phyloP scores from a whole-genome alignment of 2,113 vertebrate species.

The Cercocebus atys region DNA sequence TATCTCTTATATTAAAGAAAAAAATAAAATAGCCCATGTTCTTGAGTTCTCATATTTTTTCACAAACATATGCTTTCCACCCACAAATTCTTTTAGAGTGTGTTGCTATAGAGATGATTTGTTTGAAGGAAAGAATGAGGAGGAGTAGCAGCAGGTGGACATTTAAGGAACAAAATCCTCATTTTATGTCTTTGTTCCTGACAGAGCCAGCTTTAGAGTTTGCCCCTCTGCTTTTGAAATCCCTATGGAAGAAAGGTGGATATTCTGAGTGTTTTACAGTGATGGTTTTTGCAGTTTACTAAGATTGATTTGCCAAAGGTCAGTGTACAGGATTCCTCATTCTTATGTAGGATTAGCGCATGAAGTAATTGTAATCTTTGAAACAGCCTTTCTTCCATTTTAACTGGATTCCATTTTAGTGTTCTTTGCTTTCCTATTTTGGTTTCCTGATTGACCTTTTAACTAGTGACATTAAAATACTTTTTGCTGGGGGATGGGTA shows the following conservation, averaged over 20 bases:
- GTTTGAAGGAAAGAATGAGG: slow-evolving; percentile 75
- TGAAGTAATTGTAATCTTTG: slow-evolving; percentile 38
- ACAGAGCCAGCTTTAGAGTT: slow-evolving; percentile 52
- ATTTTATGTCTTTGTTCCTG: slow-evolving; percentile 62
- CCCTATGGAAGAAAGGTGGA: slow-evolving; percentile 21
- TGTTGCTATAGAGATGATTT: slow-evolving; percentile 80
- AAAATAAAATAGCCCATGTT: slow-evolving; percentile 59
- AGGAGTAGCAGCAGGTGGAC: slow-evolving; percentile 76
- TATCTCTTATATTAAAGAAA: slow-evolving; percentile 44
- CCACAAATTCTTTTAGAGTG: slow-evolving; percentile 65
- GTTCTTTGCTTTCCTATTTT: background rate
- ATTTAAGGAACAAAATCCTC: slow-evolving; percentile 64
- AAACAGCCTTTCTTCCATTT: slow-evolving; percentile 22
- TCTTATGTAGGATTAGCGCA: background rate
- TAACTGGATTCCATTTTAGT: slow-evolving; percentile 27
- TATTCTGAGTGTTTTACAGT: slow-evolving; percentile 15
- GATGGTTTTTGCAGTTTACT: slow-evolving; percentile 24
- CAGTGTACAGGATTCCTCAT: slow-evolving; percentile 8
- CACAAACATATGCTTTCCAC: slow-evolving; percentile 66
- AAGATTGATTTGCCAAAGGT: slow-evolving; percentile 34
- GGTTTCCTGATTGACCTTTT: slow-evolving; percentile 31
- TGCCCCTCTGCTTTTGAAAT: background rate
- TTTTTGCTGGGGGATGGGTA: background rate
- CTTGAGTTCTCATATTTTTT: slow-evolving; percentile 66
- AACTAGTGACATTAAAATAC: background rate